Base-by-base conservation (phyloP, 2,888 invertebrate species). In the Tanytarsus gracilentus region DNA sequence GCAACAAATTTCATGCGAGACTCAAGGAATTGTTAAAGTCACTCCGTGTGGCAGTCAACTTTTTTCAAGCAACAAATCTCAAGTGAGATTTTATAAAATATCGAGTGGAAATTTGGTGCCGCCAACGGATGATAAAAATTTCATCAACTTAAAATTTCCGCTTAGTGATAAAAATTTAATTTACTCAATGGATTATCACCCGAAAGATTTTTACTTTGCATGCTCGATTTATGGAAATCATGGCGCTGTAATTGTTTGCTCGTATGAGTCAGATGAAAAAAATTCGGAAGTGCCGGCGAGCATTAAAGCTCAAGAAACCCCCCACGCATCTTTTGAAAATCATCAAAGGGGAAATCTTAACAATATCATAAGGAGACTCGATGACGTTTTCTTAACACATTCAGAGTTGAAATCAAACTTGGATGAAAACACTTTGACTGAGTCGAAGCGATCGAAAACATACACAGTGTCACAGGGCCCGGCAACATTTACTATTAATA, bases 161-260 rank as follows among this genome's bases (percentile, higher is more conserved):
- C 9, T 55, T 8, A 25, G 29, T 7, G 21, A 48, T 18, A 16
- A 18, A n/a, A 23, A 23, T 14, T 29, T 48, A 16, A 29, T 40
- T 14, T 29, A 21, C 18, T 18, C 48, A 44, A 44, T 58, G 4
- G 58, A 58, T 44, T 58, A 58, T 33, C 44, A 58, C 48, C 58
- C 58, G 21, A 58, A 58, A 48, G 58, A 58, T 30, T 58, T 58
- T 48, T 58, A 27, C 25, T 48, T 58, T 8, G 48, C 58, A n/a
- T 30, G 27, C 23, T 18, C 48, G 7, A 21, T 44, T 2, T 58
- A 58, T 23, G 58, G 48, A 23, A 27, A 16, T 44, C 23, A 23
- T 30, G 48, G 48, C 7, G n/a, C 18, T 14, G 14, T 44, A 8
- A 11, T 44, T 21, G 21, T 58, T 4, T 48, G 14, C n/a, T 33